Conservation (phyloP, 2,113 vertebrate genomes). For the Solenodon paradoxus region DNA sequence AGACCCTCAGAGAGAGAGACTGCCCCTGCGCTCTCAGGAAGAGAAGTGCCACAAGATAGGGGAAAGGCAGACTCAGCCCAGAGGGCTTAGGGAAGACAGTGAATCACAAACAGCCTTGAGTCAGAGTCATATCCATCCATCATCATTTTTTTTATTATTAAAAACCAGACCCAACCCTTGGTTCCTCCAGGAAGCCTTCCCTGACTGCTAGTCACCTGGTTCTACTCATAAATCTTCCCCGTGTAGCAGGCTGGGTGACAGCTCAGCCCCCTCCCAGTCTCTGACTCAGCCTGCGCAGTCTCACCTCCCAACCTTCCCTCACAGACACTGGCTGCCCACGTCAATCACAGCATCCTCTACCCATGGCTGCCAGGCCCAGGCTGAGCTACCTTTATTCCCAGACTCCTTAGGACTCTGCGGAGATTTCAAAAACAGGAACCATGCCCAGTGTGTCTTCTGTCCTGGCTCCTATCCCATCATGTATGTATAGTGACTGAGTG, state of each 20-base stretch:
- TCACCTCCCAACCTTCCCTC: background rate
- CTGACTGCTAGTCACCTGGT: background rate
- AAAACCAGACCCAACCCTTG: background rate
- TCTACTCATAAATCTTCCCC: background rate
- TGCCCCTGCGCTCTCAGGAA: too few species aligned
- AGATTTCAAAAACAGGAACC: background rate
- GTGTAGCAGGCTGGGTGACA: background rate
- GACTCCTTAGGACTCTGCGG: background rate
- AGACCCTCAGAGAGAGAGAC: background rate
- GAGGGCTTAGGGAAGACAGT: background rate
- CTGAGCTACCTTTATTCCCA: fast-evolving
- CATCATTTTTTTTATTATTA: background rate
- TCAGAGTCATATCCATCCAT: background rate
- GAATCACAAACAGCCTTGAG: background rate
- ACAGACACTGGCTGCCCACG: fast-evolving
- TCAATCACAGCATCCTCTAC: background rate
- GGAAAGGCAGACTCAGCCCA: background rate
- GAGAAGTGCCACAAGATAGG: background rate
- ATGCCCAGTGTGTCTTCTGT: fast-evolving
- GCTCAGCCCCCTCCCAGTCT: background rate
- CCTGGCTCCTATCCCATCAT: fast-evolving
- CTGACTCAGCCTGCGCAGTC: background rate
- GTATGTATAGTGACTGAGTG: background rate
- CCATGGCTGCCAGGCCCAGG: background rate
- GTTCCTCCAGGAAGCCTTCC: constrained; percentile 16